These are phyloP conservation scores for Carcina quercana DNA, from an alignment of 2,888 invertebrate species.

Conservation along the genomic window DNA sequence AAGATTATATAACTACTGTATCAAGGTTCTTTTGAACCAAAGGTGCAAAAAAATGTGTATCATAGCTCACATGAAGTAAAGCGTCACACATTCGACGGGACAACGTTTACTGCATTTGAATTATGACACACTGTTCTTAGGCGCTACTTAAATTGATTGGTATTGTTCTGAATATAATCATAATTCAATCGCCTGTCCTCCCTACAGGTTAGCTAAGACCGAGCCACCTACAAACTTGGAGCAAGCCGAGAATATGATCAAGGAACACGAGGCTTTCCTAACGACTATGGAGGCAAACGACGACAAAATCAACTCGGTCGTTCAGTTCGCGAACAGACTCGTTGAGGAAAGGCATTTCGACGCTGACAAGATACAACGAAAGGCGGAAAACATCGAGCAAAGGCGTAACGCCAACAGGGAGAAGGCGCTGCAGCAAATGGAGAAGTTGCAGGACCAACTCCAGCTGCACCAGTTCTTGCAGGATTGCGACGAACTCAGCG, in stretches of 20 bases:
- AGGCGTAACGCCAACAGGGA: slow-evolving; percentile 92
- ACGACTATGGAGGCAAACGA: slow-evolving; percentile 99
- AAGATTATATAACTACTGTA: too few relatives aligned
- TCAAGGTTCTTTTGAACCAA: too few relatives aligned
- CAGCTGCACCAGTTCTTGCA: slow-evolving; percentile 96
- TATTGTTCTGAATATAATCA: too few relatives aligned
- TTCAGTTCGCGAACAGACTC: slow-evolving; percentile 93
- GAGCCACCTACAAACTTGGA: slow-evolving; percentile 96
- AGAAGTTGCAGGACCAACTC: slow-evolving; percentile 93
- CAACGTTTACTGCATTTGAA: too few relatives aligned
- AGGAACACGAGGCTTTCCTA: slow-evolving; percentile 98
- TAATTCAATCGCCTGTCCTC: too few relatives aligned
- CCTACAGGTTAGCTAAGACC: slow-evolving; percentile 88
- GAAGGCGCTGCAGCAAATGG: slow-evolving; percentile 92
- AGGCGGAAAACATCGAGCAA: slow-evolving; percentile 95
- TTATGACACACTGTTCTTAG: too few relatives aligned
- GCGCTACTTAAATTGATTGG: too few relatives aligned
- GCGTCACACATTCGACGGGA: too few relatives aligned
- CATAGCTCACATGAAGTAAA: too few relatives aligned
- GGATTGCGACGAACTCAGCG: slow-evolving; percentile 96
- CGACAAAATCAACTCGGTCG: slow-evolving; percentile 97
- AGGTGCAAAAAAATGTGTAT: too few relatives aligned
- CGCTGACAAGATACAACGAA: slow-evolving; percentile 96
- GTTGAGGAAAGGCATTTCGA: slow-evolving; percentile 97
- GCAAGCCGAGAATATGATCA: slow-evolving; percentile 97